These are phyloP conservation scores for Arothron firmamentum DNA, from an alignment of 2,113 vertebrate genomes.

Conservation along the genomic window DNA sequence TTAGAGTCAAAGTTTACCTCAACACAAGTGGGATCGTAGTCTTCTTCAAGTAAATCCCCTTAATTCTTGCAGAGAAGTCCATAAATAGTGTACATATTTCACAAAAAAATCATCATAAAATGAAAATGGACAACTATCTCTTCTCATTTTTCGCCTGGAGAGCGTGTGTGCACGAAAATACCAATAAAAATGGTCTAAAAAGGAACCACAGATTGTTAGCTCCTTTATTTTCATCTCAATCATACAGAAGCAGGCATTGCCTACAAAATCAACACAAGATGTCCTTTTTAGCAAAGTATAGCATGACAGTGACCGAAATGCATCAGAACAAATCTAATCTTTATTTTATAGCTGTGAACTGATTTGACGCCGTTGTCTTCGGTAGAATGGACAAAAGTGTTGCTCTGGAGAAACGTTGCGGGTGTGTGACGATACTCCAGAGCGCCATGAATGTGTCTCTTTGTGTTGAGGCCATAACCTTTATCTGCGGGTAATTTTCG, in stretches of 20 bases:
- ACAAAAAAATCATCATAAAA: not conserved
- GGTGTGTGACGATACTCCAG: not conserved
- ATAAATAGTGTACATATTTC: not conserved
- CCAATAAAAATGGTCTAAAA: too few species aligned
- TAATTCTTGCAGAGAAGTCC: too few species aligned
- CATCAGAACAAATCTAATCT: not conserved
- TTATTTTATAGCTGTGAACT: not conserved
- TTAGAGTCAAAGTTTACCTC: too few species aligned
- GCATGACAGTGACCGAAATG: not conserved
- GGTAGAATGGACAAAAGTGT: slow-evolving; percentile 10
- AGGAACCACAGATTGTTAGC: not conserved
- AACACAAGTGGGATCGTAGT: too few species aligned
- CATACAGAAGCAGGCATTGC: slow-evolving; percentile 20
- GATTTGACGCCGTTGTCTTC: slow-evolving; percentile 18
- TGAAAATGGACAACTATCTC: not conserved
- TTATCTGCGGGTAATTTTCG: slow-evolving; percentile 6
- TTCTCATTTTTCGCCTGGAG: too few species aligned
- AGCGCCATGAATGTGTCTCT: slow-evolving; percentile 6
- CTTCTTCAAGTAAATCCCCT: too few species aligned
- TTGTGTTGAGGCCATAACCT: slow-evolving; percentile 15
- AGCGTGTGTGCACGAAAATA: not conserved
- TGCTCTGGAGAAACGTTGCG: slow-evolving; percentile 12
- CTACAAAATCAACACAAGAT: slow-evolving; percentile 18
- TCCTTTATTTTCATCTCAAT: slow-evolving; percentile 23
- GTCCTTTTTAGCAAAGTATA: not conserved